Evolutionary conservation across 1,140 invertebrate genomes (phyloP).

Genomic region (Diachasma alloeum): DNA sequence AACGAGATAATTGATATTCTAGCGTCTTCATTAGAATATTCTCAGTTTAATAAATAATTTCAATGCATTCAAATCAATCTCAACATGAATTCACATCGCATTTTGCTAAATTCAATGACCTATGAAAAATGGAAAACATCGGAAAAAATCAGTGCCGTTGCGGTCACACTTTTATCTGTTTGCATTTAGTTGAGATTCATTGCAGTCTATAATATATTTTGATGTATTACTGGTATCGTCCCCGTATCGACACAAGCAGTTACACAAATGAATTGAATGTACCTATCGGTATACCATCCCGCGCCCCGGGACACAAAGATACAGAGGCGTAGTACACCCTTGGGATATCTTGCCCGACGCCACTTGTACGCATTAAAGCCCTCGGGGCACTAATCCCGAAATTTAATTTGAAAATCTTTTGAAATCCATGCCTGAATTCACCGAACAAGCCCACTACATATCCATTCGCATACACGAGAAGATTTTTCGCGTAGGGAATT

Average conservation of each 20-base stretch:
- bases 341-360: constrained; percentile 59
- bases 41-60: neutral
- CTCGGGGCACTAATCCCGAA: constrained; percentile 62
- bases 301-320: constrained; percentile 45
- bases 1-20: constrained; percentile 1
- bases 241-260: neutral
- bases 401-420: constrained; percentile 67
- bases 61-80: neutral
- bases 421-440: constrained; percentile 34
- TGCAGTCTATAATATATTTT: neutral
- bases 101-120: no score
- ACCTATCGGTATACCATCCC: neutral
- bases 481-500: constrained; percentile 61
- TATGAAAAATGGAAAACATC: no score
- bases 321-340: constrained; percentile 55
- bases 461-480: constrained; percentile 28
- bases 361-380: constrained; percentile 64
- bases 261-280: constrained; percentile 1
- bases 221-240: neutral
- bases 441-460: constrained; percentile 8
- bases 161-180: neutral
- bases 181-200: neutral
- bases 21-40: neutral
- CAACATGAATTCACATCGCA: no score
- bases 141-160: no score